A percentile compares a stretch with the other conserved stretches of the same genome.
These are phyloP conservation scores for Agraylea sexmaculata DNA, from an alignment of 1,140 invertebrate genomes.

Conservation along the genomic window DNA sequence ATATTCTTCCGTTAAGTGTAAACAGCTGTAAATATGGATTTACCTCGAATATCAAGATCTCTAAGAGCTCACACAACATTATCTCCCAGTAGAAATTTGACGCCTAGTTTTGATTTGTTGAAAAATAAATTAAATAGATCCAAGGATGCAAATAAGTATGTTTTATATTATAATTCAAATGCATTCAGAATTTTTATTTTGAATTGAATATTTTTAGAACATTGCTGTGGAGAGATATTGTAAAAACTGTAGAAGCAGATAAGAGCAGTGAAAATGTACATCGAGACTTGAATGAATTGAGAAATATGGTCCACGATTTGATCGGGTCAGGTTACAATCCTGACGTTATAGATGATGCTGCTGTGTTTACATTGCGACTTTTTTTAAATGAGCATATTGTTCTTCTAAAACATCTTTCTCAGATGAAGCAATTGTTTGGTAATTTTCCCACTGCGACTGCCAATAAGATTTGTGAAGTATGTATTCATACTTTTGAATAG, in stretches of 20 bases:
- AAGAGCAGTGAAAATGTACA: constrained; percentile 11
- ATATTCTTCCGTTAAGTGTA: too few relatives aligned
- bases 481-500: not conserved
- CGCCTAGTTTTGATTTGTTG: constrained; percentile 11
- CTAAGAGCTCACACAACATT: constrained; percentile 21
- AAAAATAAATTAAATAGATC: constrained; percentile 13
- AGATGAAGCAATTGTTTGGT: constrained; percentile 45
- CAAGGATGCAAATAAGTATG: constrained; percentile 17
- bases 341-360: constrained; percentile 49
- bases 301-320: constrained; percentile 22
- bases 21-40: constrained; percentile 18
- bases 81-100: constrained; percentile 18
- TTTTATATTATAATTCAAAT: constrained; percentile 2
- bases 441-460: constrained; percentile 33
- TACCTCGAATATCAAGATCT: constrained; percentile 23
- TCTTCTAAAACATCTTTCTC: constrained; percentile 38
- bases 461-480: constrained; percentile 43
- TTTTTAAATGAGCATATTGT: constrained; percentile 49
- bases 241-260: constrained; percentile 16
- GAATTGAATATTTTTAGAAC: constrained; percentile 14
- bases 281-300: constrained; percentile 16
- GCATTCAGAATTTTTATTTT: constrained; percentile 5
- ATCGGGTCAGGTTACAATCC: constrained; percentile 34
- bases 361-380: constrained; percentile 46
- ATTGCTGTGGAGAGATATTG: constrained; percentile 21